A percentile compares a stretch with the other conserved stretches of the same genome.
These are phyloP conservation scores for Danio choprae DNA, from an alignment of 2,797 vertebrate genomes.

Conservation along the genomic window DNA sequence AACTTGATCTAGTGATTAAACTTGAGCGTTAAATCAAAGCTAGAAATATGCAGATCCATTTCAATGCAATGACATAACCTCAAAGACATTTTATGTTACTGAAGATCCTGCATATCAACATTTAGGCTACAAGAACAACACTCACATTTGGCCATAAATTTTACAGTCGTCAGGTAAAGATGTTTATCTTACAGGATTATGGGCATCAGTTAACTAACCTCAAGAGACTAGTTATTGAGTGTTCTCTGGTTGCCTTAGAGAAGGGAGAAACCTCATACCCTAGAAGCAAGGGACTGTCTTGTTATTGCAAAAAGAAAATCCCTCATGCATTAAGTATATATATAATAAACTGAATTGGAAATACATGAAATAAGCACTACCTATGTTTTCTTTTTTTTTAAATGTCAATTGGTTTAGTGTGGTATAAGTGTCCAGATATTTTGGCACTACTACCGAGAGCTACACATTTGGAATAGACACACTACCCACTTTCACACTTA, in stretches of 20 bases:
- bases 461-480: background rate
- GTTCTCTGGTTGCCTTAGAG: conserved; percentile 23
- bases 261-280: conserved; percentile 7
- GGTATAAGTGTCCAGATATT: background rate
- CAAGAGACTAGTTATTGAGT: conserved; percentile 14
- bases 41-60: conserved; percentile 12
- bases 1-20: background rate
- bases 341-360: background rate
- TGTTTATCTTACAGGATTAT: conserved; percentile 17
- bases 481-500: background rate
- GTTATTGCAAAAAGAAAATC: conserved; percentile 9
- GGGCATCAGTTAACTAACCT: background rate
- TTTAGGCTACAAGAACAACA: background rate
- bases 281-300: conserved; percentile 27
- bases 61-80: background rate
- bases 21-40: background rate
- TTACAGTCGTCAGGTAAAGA: conserved; percentile 15
- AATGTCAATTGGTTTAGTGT: background rate
- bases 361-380: background rate
- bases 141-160: background rate
- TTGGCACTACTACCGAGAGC: background rate
- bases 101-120: background rate
- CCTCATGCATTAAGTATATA: background rate
- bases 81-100: background rate
- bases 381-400: background rate